Base-by-base conservation (phyloP, 2,888 invertebrate species). In the Pollenia angustigena region DNA sequence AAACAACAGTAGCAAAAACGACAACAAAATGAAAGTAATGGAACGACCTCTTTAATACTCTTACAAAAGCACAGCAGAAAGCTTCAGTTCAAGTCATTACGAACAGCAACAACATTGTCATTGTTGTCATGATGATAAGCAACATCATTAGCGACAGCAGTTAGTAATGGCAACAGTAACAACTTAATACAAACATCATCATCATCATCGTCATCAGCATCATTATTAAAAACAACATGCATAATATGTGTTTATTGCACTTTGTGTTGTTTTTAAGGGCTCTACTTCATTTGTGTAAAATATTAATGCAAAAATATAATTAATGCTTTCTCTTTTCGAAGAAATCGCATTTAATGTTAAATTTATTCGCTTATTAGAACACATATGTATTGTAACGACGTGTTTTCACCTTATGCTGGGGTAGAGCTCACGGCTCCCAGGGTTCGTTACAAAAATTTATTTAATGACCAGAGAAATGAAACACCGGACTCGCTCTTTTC, bases 21-120 rank as follows among this genome's bases (percentile, higher is more conserved):
- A 81, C 46, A 69, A 54, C 16, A 69, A 69, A n/a, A 74, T 50
- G 46, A 32, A 50, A 60, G 50, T 16, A 60, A 74, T 46, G 52
- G 12, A n/a, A 14, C 40, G 52, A 60, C 40, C 40, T 50, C 9
- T 50, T 68, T 50, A 10, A 46, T 18, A 64, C n/a, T 68, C 12
- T 60, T 60, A 64, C 1, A 16, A 44, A 23, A 42, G 54, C 40
- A 54, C 9, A 56, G 23, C 14, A 66, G 48, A 71, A 23, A 64
- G 48, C 14, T 48, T 68, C 40, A 48, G 58, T 60, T 60, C 23
- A 58, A 74, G 58, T 74, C 58, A 60, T 58, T 50, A 68, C 16
- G 48, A 23, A 50, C 23, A 68, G 48, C 46, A 23, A 16, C 58
- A 72, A 44, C 46, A 72, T 18, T 12, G 18, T 46, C 58, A 23